phyloP scores from a whole-genome alignment of 2,113 vertebrate species.

The Myanophis thanlyinensis region DNA sequence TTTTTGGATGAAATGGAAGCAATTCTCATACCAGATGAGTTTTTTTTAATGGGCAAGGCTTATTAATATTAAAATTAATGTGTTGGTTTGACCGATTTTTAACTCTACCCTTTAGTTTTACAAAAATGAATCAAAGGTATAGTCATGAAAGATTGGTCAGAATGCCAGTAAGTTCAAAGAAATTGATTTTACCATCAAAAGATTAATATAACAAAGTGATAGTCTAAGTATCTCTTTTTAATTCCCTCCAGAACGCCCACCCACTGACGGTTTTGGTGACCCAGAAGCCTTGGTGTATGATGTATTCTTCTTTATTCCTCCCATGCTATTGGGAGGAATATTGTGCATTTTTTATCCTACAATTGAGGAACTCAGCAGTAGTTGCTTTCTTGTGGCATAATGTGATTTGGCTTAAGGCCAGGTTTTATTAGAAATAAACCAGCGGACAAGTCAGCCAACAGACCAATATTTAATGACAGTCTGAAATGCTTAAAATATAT shows the following conservation, averaged over 20 bases:
- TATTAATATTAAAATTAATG: background rate
- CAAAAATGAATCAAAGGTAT: background rate
- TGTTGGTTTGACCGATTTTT: background rate
- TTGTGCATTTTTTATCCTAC: background rate
- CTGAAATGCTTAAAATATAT: background rate
- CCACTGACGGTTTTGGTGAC: background rate
- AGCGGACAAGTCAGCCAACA: background rate
- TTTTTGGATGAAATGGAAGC: background rate
- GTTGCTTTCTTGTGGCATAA: background rate
- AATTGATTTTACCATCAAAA: background rate
- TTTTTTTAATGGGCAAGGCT: no score
- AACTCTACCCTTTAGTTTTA: background rate
- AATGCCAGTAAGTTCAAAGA: background rate
- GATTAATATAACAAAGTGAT: background rate
- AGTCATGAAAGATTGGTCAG: background rate
- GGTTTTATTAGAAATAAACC: background rate
- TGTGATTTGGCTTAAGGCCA: background rate
- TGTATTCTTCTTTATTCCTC: background rate
- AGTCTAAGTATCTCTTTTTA: background rate
- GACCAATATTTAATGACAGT: background rate
- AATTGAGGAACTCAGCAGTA: background rate
- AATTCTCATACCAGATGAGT: background rate
- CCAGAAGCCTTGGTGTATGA: background rate
- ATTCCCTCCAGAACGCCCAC: background rate
- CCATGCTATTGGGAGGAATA: background rate